A percentile compares a stretch with the other conserved stretches of the same genome.
phyloP scores from a whole-genome alignment of 2,797 vertebrate genomes.

The Aselliscus stoliczkanus region DNA sequence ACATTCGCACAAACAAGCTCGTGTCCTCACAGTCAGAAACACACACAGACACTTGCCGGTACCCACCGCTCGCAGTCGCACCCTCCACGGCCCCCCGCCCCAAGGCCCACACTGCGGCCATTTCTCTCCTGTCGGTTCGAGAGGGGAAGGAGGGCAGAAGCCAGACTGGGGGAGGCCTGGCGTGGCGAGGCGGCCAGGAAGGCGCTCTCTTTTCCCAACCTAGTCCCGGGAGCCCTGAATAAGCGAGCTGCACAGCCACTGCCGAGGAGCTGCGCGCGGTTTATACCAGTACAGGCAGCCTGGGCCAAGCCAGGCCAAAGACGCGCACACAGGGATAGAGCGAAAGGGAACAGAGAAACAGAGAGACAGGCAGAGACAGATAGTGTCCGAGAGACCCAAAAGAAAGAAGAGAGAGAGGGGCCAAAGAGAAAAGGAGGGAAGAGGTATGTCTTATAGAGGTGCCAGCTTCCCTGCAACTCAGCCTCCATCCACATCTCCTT shows the following conservation, averaged over 20 bases:
- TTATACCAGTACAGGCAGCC: background rate
- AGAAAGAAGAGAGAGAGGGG: constrained; percentile 3
- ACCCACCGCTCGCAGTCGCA: background rate
- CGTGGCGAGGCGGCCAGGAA: background rate
- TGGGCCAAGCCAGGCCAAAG: background rate
- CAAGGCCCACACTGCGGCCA: background rate
- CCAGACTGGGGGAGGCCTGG: background rate
- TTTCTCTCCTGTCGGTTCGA: background rate
- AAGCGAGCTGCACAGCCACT: background rate
- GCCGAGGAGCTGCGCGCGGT: background rate
- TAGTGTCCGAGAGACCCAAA: constrained; percentile 63
- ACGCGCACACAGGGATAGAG: background rate
- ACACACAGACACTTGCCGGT: background rate
- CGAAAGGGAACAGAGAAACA: background rate
- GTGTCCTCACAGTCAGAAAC: background rate
- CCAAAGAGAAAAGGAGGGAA: background rate
- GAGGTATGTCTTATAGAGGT: constrained; percentile 79
- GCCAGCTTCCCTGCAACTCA: constrained; percentile 87
- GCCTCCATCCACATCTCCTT: constrained; percentile 85
- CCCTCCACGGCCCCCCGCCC: background rate
- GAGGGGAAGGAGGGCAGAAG: background rate
- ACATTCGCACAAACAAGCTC: background rate
- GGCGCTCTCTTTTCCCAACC: background rate
- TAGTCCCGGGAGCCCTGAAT: background rate
- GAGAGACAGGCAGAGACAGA: background rate